These are phyloP conservation scores for Drosophila novamexicana DNA, from an alignment of 1,140 invertebrate species.

Conservation along the genomic window DNA sequence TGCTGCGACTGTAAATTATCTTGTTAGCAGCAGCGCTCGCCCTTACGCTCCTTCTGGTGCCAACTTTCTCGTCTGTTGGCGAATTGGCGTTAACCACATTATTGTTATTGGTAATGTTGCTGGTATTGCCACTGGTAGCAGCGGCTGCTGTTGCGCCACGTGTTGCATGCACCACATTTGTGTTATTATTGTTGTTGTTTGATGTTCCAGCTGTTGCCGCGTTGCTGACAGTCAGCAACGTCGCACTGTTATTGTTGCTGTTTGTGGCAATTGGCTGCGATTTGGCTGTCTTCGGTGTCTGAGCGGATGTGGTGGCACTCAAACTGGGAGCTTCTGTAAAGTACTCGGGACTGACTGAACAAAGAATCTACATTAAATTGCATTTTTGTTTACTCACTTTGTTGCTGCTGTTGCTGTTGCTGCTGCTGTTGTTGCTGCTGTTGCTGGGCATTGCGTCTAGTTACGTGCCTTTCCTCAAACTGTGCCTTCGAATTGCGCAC, in stretches of 20 bases:
- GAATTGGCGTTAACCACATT: constrained; percentile 60
- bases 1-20: constrained; percentile 73
- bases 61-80: constrained; percentile 82
- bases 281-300: constrained; percentile 41
- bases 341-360: not conserved
- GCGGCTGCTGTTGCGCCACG: constrained; percentile 70
- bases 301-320: constrained; percentile 24
- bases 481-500: constrained; percentile 85
- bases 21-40: constrained; percentile 82
- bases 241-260: constrained; percentile 15
- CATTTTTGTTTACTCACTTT: constrained; percentile 52
- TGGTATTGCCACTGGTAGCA: constrained; percentile 39
- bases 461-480: constrained; percentile 73
- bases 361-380: not conserved
- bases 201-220: constrained; percentile 19
- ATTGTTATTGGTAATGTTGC: constrained; percentile 36
- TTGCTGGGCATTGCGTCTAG: constrained; percentile 68
- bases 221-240: constrained; percentile 20
- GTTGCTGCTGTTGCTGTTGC: constrained; percentile 41
- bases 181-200: constrained; percentile 26
- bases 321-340: constrained; percentile 48
- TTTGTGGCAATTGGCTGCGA: constrained; percentile 30
- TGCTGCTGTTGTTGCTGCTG: constrained; percentile 51
- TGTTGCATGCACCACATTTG: constrained; percentile 66
- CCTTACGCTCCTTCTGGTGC: constrained; percentile 72